A percentile compares a stretch with the other conserved stretches of the same genome.
Conservation (phyloP, 2,113 vertebrate species). For the Gorsachius goisagi region DNA sequence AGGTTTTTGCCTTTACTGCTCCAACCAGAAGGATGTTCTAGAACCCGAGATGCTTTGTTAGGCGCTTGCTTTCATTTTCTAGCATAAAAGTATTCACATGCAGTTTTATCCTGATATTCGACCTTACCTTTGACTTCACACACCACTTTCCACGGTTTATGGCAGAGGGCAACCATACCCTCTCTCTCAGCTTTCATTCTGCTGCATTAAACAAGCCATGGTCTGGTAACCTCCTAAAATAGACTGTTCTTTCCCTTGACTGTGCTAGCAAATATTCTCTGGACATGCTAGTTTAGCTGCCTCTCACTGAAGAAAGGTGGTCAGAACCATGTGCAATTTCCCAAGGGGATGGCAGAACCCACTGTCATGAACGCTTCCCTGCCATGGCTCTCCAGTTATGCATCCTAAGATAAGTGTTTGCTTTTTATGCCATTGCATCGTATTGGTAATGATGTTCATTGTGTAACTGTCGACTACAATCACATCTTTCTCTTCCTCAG, state of each 20-base stretch:
- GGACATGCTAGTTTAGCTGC: neutral
- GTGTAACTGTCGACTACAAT: neutral
- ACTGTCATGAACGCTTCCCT: neutral
- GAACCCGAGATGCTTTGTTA: neutral
- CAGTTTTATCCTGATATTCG: neutral
- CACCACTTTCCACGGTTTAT: neutral
- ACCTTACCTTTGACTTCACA: neutral
- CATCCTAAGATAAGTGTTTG: neutral
- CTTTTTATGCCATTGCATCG: neutral
- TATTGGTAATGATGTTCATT: neutral
- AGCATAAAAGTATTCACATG: neutral
- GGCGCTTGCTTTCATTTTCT: neutral
- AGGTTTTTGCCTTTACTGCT: neutral
- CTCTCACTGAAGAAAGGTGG: neutral
- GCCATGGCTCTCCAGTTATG: neutral
- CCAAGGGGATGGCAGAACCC: neutral
- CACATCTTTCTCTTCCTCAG: neutral
- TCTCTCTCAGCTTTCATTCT: neutral
- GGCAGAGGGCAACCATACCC: neutral
- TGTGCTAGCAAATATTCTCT: neutral
- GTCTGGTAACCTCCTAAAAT: neutral
- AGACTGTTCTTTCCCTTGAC: neutral
- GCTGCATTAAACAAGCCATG: neutral
- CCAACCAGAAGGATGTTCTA: neutral
- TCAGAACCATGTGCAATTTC: rapidly evolving